These are phyloP conservation scores for Ochropacha duplaris DNA, from an alignment of 2,888 invertebrate species.

Conservation along the genomic window DNA sequence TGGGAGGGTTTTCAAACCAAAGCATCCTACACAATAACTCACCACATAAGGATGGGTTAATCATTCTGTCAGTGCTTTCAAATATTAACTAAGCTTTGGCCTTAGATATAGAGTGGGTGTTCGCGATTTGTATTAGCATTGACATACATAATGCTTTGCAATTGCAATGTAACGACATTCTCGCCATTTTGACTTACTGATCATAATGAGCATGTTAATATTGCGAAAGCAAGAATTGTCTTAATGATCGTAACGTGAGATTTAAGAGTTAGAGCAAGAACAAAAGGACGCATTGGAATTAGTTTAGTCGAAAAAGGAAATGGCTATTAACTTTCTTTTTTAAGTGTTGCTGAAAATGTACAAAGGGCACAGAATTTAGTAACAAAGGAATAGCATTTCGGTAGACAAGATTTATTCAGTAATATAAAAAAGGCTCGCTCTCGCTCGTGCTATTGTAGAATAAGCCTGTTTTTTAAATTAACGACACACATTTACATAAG, in stretches of 20 bases:
- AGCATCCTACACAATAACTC: not conserved
- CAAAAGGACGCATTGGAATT: not conserved
- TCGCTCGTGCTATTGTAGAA: not conserved
- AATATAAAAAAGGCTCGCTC: not conserved
- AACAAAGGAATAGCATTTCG: not conserved
- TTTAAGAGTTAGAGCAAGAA: not conserved
- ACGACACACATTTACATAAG: not conserved
- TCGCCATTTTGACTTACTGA: constrained; percentile 49
- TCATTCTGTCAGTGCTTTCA: constrained; percentile 53
- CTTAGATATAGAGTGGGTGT: constrained; percentile 64
- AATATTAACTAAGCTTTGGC: constrained; percentile 51
- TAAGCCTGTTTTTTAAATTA: not conserved
- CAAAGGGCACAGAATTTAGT: not conserved
- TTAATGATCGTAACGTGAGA: constrained; percentile 23
- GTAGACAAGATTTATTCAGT: not conserved
- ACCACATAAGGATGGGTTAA: constrained; percentile 35
- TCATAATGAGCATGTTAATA: constrained; percentile 46
- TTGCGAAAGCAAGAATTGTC: constrained; percentile 37
- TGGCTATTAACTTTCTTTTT: not conserved
- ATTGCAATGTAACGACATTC: constrained; percentile 53
- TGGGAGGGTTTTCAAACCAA: not conserved
- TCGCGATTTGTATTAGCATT: constrained; percentile 65
- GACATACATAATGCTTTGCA: constrained; percentile 66
- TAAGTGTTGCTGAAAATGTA: not conserved
- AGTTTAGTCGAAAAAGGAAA: not conserved